A percentile compares a stretch with the other conserved stretches of the same genome.
These are phyloP conservation scores for Pelodiscus sinensis DNA, from an alignment of 2,113 vertebrate species.

Conservation along the genomic window DNA sequence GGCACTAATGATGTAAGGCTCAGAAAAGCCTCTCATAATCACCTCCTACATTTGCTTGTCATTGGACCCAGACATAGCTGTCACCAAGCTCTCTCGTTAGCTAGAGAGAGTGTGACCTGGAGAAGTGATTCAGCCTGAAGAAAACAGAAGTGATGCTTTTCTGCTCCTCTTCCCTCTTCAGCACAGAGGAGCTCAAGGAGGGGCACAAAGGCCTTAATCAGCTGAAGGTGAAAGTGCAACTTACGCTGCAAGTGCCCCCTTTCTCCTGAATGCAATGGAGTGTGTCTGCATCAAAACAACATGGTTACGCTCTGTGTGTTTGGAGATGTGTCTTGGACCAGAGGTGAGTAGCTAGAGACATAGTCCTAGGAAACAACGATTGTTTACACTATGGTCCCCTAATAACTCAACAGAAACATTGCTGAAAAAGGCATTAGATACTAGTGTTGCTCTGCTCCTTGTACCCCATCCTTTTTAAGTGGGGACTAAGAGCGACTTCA, in stretches of 20 bases:
- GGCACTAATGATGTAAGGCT: background rate
- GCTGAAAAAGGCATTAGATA: background rate
- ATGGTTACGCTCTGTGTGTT: background rate
- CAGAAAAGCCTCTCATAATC: background rate
- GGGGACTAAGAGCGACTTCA: background rate
- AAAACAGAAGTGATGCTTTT: background rate
- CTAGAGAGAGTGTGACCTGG: background rate
- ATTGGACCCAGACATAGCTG: background rate
- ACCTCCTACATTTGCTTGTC: background rate
- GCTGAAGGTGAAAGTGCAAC: background rate
- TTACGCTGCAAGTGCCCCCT: background rate
- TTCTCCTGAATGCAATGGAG: background rate
- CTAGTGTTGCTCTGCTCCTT: background rate
- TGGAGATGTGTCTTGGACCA: background rate
- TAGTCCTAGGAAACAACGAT: background rate
- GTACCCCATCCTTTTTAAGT: background rate
- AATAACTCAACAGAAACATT: background rate
- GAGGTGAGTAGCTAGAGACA: background rate
- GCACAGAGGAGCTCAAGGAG: background rate
- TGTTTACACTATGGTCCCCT: background rate
- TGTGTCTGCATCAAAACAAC: background rate
- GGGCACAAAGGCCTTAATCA: background rate
- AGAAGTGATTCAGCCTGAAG: background rate
- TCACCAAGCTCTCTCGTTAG: background rate
- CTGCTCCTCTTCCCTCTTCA: background rate